These are phyloP conservation scores for Amiota minor DNA, from an alignment of 2,888 invertebrate genomes.

Conservation along the genomic window DNA sequence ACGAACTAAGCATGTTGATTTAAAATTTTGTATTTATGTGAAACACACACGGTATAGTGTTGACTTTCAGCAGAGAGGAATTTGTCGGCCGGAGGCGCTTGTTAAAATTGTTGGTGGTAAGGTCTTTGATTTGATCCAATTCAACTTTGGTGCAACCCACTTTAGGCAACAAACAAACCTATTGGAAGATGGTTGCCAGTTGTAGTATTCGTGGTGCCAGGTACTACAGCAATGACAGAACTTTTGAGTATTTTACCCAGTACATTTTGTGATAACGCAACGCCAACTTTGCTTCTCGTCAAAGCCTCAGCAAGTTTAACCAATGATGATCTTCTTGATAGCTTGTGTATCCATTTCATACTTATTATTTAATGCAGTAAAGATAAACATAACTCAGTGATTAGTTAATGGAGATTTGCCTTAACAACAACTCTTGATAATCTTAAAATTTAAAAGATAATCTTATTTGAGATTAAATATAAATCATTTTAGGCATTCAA, in stretches of 20 bases:
- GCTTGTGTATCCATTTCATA: slow-evolving; percentile 74
- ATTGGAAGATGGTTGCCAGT: slow-evolving; percentile 87
- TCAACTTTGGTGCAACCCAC: slow-evolving; percentile 98
- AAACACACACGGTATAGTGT: neutral
- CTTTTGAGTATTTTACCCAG: slow-evolving; percentile 93
- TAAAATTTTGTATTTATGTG: slow-evolving; percentile 31
- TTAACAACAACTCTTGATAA: no score
- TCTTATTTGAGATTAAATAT: no score
- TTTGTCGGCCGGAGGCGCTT: neutral
- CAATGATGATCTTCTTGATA: slow-evolving; percentile 81
- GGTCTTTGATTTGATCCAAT: slow-evolving; percentile 74
- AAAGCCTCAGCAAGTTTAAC: slow-evolving; percentile 93
- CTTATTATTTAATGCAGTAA: no score
- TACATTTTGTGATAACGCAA: slow-evolving; percentile 97
- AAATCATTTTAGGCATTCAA: no score
- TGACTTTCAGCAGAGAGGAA: neutral
- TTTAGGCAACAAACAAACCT: slow-evolving; percentile 91
- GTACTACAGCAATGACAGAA: slow-evolving; percentile 95
- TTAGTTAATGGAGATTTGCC: no score
- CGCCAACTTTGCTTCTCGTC: slow-evolving; percentile 94
- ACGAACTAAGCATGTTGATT: slow-evolving; percentile 45
- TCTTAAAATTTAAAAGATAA: no score
- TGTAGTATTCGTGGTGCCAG: slow-evolving; percentile 88
- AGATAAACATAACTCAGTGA: no score
- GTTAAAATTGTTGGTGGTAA: no score